Conservation (phyloP, 2,113 vertebrate species). For the Rousettus leschenaultii region DNA sequence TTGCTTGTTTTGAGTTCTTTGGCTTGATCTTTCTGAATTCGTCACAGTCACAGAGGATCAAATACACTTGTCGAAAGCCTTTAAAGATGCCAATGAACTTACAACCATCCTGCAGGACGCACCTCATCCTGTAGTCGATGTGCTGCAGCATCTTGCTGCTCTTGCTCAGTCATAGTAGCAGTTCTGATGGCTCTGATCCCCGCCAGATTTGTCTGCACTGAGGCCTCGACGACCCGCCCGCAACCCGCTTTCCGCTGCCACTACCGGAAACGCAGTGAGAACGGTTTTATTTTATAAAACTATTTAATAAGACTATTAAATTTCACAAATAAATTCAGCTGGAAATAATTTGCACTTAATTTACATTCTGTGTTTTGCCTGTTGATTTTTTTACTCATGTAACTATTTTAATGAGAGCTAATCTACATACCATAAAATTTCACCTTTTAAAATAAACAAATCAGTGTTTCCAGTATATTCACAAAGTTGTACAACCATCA, state of each 20-base stretch:
- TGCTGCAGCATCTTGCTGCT: conserved; percentile 99
- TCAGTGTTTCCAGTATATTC: neutral
- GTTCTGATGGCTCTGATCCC: neutral
- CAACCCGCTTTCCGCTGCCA: too few relatives aligned
- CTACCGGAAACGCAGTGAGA: too few relatives aligned
- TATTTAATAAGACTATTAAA: neutral
- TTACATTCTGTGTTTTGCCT: neutral
- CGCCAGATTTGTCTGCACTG: too few relatives aligned
- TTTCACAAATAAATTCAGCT: neutral
- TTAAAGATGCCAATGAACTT: conserved; percentile 98
- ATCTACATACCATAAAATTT: neutral
- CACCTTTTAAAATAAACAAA: neutral
- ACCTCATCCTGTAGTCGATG: conserved; percentile 97
- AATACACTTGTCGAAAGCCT: conserved; percentile 98
- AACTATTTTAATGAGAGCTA: neutral
- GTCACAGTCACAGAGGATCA: conserved; percentile 97
- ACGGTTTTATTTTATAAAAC: neutral
- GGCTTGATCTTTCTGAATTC: conserved; percentile 99
- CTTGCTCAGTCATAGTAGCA: conserved; percentile 87
- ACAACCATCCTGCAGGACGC: conserved; percentile 95
- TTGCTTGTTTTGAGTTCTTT: conserved; percentile 98
- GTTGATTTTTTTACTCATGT: neutral
- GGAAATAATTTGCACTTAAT: neutral
- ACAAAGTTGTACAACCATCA: neutral
- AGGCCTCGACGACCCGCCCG: too few relatives aligned